A percentile compares a stretch with the other conserved stretches of the same genome.
Conservation (phyloP, 2,797 vertebrate species). For the Pipistrellus nathusii region DNA sequence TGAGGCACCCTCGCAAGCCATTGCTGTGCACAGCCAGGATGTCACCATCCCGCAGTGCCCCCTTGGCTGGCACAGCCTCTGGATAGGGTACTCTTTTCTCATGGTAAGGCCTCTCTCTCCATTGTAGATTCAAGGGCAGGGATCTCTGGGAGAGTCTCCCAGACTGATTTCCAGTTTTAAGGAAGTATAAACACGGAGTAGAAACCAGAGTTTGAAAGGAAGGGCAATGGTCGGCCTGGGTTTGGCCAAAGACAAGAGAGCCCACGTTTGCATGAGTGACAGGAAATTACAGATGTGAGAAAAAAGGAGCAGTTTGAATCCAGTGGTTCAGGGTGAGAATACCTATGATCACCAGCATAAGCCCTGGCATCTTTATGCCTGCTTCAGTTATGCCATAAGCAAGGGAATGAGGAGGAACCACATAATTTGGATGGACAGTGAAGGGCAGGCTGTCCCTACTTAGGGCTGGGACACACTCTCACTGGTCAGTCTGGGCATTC, state of each 20-base stretch:
- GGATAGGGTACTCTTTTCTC: constrained; percentile 99
- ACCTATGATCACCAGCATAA: not conserved
- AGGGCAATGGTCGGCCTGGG: not conserved
- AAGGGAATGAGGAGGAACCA: not conserved
- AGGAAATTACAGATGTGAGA: not conserved
- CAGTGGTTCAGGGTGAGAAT: not conserved
- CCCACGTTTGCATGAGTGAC: not conserved
- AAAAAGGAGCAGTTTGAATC: not conserved
- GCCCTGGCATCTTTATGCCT: not conserved
- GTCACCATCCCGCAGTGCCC: constrained; percentile 94
- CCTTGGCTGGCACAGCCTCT: constrained; percentile 95
- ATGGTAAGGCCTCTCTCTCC: constrained; percentile 90
- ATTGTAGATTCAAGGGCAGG: not conserved
- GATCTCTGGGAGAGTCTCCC: not conserved
- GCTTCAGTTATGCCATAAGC: not conserved
- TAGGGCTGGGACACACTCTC: not conserved
- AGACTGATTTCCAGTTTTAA: not conserved
- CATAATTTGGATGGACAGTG: not conserved
- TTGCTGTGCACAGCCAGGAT: constrained; percentile 97
- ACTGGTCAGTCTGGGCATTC: not conserved
- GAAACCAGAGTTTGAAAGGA: constrained; percentile 36
- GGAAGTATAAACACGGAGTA: not conserved
- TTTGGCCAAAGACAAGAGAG: not conserved
- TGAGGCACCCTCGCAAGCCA: constrained; percentile 94
- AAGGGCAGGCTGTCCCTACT: not conserved